Evolutionary conservation across 2,888 invertebrate genomes (phyloP), one percentile per base, ranked within the genome.

Genomic region (Diaphora mendica): DNA sequence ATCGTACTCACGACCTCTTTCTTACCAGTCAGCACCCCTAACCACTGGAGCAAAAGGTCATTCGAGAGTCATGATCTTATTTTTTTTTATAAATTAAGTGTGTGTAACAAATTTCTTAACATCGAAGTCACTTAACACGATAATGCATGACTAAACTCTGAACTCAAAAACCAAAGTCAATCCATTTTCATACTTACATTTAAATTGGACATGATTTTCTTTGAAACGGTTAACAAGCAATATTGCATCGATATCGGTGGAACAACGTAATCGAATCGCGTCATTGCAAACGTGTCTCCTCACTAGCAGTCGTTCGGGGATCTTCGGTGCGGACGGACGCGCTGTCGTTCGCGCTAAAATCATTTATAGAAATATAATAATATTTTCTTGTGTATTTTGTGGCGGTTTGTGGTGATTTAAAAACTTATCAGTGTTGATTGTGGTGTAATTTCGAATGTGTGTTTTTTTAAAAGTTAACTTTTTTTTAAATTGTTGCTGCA

Each of bases 221-320:
- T 42, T 72, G 17, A 68, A 64, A 48, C 20, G 44, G 26, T 62
- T 59, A 73, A 73, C 64, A 59, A 65, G 44, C 64, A 23, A 59
- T 33, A 42, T 48, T 74, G 13, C 71, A 71, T 74, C 74, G 74
- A 74, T 71, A 72, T 23, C 70, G 42, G 62, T 42, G 26, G 44
- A 20, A 78, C 75, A 79, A 69, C 76, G 75, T 77, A 77, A 79
- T 78, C 75, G 72, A 80, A 80, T 78, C 70, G 83, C 77, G 77
- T 80, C 83, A 81, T 62, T 66, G 74, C 75, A 74, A 75, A 72
- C 80, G 73, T 82, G 84, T 86, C 90, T 81, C 93, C 85, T 88
- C 93, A 88, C 94, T 92, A 91, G 81, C 91, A 94, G 94, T 94
- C 84, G 81, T 79, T 85, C 90, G 89, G 87, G 79, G 81, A 87